phyloP scores from a whole-genome alignment of 2,888 invertebrate species.

The Troglohyphantes excavatus region DNA sequence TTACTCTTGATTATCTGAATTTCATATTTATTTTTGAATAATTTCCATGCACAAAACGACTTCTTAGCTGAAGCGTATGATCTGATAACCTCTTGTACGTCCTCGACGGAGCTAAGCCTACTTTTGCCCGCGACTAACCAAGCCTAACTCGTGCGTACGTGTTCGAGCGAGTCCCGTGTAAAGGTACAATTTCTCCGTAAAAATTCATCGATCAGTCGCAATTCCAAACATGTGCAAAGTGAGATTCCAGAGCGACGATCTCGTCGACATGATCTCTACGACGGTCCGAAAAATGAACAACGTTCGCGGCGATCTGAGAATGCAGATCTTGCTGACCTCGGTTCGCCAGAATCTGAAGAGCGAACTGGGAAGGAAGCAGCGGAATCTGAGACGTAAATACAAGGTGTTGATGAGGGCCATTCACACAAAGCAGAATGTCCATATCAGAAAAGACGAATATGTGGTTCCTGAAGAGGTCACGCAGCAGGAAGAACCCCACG shows the following conservation, averaged over 20 bases:
- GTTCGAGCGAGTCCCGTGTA: neutral
- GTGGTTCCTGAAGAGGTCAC: neutral
- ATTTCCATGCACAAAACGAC: neutral
- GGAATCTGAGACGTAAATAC: neutral
- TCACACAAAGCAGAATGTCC: neutral
- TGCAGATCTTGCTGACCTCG: neutral
- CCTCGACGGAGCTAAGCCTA: neutral
- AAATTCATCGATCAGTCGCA: neutral
- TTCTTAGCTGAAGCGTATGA: neutral
- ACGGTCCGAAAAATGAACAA: neutral
- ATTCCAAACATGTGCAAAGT: neutral
- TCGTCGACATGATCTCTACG: neutral
- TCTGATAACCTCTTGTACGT: neutral
- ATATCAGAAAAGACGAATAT: too few relatives aligned
- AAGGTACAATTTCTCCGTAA: neutral
- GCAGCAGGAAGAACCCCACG: neutral
- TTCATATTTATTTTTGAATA: neutral
- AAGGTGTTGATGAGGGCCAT: neutral
- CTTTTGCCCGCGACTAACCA: neutral
- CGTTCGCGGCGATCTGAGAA: neutral
- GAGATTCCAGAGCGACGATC: neutral
- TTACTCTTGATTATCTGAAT: neutral
- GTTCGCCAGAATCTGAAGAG: neutral
- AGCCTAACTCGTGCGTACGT: neutral
- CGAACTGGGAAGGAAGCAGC: neutral